A percentile compares a stretch with the other conserved stretches of the same genome.
These are phyloP conservation scores for Galbula dea DNA, from an alignment of 2,113 vertebrate genomes.

Conservation along the genomic window DNA sequence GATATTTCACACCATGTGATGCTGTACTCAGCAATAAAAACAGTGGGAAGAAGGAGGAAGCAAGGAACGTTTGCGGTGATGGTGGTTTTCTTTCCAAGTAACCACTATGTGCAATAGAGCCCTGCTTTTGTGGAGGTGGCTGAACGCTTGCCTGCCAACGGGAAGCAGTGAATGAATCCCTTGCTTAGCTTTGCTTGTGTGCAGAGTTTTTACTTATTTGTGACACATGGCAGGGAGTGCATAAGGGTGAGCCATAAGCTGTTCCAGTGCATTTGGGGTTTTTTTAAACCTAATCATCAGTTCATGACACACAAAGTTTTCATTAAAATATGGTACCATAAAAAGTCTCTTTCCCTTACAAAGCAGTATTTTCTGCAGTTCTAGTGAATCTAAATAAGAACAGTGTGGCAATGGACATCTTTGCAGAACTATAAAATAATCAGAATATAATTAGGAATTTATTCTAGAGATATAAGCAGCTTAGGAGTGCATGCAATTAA, in stretches of 20 bases:
- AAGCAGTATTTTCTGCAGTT: neutral
- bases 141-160: too few species aligned
- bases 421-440: neutral
- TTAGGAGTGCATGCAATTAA: neutral
- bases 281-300: neutral
- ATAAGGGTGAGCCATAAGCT: neutral
- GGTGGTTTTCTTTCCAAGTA: too few species aligned
- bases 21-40: too few species aligned
- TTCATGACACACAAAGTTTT: neutral
- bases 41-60: too few species aligned
- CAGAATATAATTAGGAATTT: neutral
- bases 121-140: too few species aligned
- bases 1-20: too few species aligned
- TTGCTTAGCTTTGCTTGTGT: too few species aligned
- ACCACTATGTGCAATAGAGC: too few species aligned
- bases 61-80: too few species aligned
- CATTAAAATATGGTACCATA: neutral
- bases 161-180: too few species aligned
- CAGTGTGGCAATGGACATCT: neutral
- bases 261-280: neutral
- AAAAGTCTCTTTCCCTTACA: neutral
- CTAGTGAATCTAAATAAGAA: neutral
- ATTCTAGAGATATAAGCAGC: neutral
- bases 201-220: neutral
- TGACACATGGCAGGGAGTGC: rapidly evolving